Conservation (phyloP, 92 coral and sea anemone species). For the Heteractis magnifica region DNA sequence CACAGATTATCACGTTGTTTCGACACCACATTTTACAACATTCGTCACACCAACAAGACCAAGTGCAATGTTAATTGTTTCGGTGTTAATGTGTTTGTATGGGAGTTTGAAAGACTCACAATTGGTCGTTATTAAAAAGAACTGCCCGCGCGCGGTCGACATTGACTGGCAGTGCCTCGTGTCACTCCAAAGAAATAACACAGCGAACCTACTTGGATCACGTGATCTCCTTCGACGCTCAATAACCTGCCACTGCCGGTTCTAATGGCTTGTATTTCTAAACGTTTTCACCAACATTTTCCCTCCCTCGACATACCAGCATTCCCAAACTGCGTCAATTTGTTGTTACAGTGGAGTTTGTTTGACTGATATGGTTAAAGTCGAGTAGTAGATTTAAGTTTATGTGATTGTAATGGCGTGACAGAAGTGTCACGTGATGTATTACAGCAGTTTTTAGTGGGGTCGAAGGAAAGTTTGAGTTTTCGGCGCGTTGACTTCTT, state of each 20-base stretch:
- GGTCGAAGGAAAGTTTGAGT: not conserved
- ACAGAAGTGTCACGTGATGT: conserved; percentile 23
- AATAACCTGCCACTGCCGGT: conserved; percentile 26
- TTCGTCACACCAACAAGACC: conserved; percentile 71
- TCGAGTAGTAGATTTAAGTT: not conserved
- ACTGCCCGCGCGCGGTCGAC: conserved; percentile 96
- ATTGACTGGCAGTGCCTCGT: conserved; percentile 61
- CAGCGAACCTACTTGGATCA: conserved; percentile 36
- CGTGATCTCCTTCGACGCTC: conserved; percentile 32
- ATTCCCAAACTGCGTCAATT: not conserved
- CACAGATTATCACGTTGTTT: conserved; percentile 59
- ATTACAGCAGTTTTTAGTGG: conserved; percentile 13
- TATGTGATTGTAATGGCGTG: not conserved
- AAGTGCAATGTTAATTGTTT: conserved; percentile 81
- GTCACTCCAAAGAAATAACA: conserved; percentile 54
- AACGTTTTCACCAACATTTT: too few species aligned
- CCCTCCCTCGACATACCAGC: not conserved
- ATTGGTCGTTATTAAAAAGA: conserved; percentile 99
- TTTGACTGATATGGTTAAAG: too few species aligned
- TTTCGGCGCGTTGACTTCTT: conserved; percentile 21
- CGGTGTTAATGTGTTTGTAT: conserved; percentile 97
- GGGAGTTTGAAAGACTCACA: conserved; percentile 99
- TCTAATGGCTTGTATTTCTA: conserved; percentile 8
- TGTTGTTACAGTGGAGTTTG: not conserved
- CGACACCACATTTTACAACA: conserved; percentile 45